Percentiles rank a stretch among this genome's conserved stretches.
These are phyloP conservation scores for Zoanthus sansibaricus DNA, from an alignment of 92 coral and sea anemone species.

Conservation along the genomic window DNA sequence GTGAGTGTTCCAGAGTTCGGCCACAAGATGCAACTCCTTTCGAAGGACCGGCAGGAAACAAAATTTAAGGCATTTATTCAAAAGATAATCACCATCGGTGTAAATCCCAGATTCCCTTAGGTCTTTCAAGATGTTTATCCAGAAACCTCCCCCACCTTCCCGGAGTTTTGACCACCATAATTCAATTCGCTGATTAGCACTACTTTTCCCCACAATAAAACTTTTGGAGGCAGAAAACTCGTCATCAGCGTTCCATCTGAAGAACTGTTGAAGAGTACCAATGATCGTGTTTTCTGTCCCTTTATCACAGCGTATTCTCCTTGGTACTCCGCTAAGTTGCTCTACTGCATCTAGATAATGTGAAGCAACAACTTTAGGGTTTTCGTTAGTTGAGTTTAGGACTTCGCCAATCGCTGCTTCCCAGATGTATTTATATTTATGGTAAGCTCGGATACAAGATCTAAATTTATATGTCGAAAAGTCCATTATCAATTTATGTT, in stretches of 20 bases:
- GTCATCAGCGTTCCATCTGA: slow-evolving; percentile 52
- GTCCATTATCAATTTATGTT: neutral
- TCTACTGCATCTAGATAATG: slow-evolving; percentile 22
- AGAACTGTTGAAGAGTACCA: slow-evolving; percentile 43
- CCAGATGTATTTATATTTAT: neutral
- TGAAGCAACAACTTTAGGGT: slow-evolving; percentile 38
- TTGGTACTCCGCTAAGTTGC: slow-evolving; percentile 52
- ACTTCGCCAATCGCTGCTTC: slow-evolving; percentile 5
- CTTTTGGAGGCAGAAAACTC: slow-evolving; percentile 45
- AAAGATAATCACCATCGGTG: slow-evolving; percentile 41
- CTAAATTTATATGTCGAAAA: slow-evolving; percentile 4
- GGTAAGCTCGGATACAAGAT: slow-evolving; percentile 3
- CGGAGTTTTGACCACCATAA: slow-evolving; percentile 56
- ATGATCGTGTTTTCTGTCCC: slow-evolving; percentile 58
- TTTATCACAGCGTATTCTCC: slow-evolving; percentile 47
- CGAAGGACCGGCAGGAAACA: slow-evolving; percentile 40
- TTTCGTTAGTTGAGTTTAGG: slow-evolving; percentile 42
- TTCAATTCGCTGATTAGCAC: slow-evolving; percentile 67
- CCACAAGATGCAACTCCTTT: slow-evolving; percentile 62
- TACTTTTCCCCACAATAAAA: slow-evolving; percentile 56
- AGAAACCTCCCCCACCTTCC: slow-evolving; percentile 61
- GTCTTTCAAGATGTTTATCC: slow-evolving; percentile 65
- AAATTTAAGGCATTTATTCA: slow-evolving; percentile 45
- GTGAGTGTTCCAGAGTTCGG: slow-evolving; percentile 71
- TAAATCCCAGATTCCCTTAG: slow-evolving; percentile 56